Evolutionary conservation across 1,140 invertebrate genomes (phyloP), one percentile per base, ranked within the genome.

Genomic region (Sinonovacula constricta): DNA sequence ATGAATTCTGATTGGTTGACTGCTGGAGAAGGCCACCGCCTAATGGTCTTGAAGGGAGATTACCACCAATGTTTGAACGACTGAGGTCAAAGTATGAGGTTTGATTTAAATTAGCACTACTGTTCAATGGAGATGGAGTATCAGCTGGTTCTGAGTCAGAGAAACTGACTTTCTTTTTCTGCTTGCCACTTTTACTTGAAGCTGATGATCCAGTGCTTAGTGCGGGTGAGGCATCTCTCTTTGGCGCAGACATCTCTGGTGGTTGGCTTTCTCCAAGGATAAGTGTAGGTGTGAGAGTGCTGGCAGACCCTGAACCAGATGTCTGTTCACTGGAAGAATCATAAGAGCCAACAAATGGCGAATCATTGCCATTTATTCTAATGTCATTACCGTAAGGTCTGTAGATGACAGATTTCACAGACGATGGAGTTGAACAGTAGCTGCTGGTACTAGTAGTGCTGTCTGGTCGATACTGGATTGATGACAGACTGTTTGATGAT

Each of bases 361-460:
- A 77, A 39, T 39, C 56, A 15, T 56, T 51, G 53, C 26, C 31
- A 28, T 45, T 28, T n/a, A 30, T 33, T 45, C 65, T 75, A 14
- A 77, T 62, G 62, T 57, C 36, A 22, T 59, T 62, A 30, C 56
- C 67, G 14, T 71, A 62, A 12, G 86, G 83, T 66, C 82, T 72
- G 67, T 88, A 85, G 53, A 89, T 88, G 12, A 86, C 81, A 22
- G 86, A 84, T 62, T 83, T 81, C 53, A 80, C 82, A 24, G 88
- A 89, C 22, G 86, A 87, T 30, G 84, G 85, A 18, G 88, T 86
- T 12, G 88, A 89, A 79, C 86, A 87, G 59, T 86, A 70, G 70
- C 86, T 88, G 59, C 86, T 88, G 2, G 84, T 78, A 72, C 86
- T 88, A 67, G 83, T 84, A 57, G 85, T 81, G 68, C 86, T 87